Base-by-base conservation (phyloP, 2,113 vertebrate species). In the Beaufortia kweichowensis region DNA sequence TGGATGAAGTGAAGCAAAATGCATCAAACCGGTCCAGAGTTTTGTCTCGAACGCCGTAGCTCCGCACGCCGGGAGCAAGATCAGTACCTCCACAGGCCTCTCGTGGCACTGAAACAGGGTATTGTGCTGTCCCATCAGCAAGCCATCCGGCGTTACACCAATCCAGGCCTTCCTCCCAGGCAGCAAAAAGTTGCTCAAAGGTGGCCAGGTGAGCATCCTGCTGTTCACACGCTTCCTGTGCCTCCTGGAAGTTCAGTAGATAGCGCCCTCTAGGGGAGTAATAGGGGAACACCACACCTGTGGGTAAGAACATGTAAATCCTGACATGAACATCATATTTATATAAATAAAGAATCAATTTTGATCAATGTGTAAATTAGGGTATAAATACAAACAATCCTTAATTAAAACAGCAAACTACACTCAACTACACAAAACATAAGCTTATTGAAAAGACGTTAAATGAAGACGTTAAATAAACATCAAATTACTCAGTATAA, bases 271-370 rank as follows among this genome's bases (percentile, higher is more conserved):
- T 84, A 1, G 78, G 81, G 46, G 95, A 92, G 88, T 92, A 91
- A 86, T 96, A 98, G 24, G 96, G 96, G 57, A 96, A 99, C 57
- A 97, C 96, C 79, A 98, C 90, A 8, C 96, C 96, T 97, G 55
- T 81, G 68, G 56, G 77, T 46, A 14, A 28, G 31, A 72, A 15
- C 21, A 29, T 26, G 3, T 19, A n/a, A 56, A 55, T 8, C 6
- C 19, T 2, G 4, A 21, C 1, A 6, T 53, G 5, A 21, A 8
- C 6, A n/a, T n/a, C n/a, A n/a, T n/a, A n/a, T n/a, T n/a, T n/a
- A n/a, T n/a, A n/a, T n/a, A n/a, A n/a, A n/a, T n/a, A n/a, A n/a
- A n/a, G n/a, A n/a, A n/a, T n/a, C n/a, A n/a, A n/a, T n/a, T n/a
- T n/a, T n/a, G n/a, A n/a, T n/a, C n/a, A n/a, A n/a, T n/a, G n/a